Conservation (phyloP, 2,113 vertebrate species). For the Camelus dromedarius region DNA sequence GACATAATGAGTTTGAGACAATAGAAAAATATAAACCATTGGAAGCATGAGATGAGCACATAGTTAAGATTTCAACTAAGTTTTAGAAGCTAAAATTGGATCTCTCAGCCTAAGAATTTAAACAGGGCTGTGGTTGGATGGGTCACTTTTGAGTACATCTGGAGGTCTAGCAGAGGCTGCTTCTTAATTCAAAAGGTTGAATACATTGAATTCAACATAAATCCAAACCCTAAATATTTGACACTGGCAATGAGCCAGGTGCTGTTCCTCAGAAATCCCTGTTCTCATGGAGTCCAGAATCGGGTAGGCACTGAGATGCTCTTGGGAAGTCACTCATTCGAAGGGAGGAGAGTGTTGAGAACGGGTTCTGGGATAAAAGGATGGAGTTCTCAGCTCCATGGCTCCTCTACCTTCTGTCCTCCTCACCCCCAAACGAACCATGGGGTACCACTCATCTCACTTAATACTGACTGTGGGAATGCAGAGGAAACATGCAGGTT, state of each 20-base stretch:
- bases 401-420: background rate
- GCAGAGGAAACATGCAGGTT: background rate
- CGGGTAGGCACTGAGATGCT: background rate
- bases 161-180: background rate
- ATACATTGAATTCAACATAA: background rate
- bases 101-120: background rate
- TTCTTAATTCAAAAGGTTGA: background rate
- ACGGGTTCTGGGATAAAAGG: background rate
- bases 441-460: background rate
- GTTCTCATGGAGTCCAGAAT: background rate
- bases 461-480: background rate
- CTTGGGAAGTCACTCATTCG: background rate
- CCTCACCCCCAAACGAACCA: background rate
- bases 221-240: background rate
- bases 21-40: background rate
- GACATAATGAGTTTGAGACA: background rate
- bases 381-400: background rate
- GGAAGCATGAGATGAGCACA: background rate
- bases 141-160: background rate
- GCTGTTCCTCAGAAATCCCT: background rate
- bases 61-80: background rate
- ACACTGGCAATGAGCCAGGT: background rate
- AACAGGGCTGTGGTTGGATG: background rate
- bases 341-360: background rate
- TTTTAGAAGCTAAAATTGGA: slow-evolving; percentile 7